Conservation (phyloP, 2,797 vertebrate genomes). For the Triplophysa yarkandensis region DNA sequence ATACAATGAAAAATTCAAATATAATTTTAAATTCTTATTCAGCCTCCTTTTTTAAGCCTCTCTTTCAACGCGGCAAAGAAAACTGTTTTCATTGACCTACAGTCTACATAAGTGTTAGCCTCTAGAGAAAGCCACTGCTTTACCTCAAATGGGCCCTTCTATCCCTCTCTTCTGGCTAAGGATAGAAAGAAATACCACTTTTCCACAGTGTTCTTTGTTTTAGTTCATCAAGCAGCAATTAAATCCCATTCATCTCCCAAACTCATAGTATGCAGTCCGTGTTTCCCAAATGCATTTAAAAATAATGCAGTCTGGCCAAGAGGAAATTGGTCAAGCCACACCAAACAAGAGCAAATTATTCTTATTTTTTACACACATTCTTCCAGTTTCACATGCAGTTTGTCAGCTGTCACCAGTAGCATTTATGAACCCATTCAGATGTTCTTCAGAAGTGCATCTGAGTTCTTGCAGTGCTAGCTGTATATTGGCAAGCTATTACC, state of each 20-base stretch:
- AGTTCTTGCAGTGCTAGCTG: conserved; percentile 8
- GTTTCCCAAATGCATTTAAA: conserved; percentile 17
- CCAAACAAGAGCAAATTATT: conserved; percentile 34
- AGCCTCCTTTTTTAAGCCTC: background rate
- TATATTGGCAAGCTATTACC: conserved; percentile 38
- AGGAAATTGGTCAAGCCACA: conserved; percentile 25
- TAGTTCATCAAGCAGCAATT: conserved; percentile 32
- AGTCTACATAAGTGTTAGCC: background rate
- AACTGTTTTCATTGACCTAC: background rate
- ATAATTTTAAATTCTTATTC: background rate
- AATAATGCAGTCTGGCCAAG: conserved; percentile 15
- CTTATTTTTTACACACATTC: conserved; percentile 27
- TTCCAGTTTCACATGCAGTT: conserved; percentile 24
- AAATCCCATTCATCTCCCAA: conserved; percentile 26
- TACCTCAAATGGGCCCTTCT: conserved; percentile 22
- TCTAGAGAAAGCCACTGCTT: conserved; percentile 16
- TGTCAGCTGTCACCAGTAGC: conserved; percentile 1
- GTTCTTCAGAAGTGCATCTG: background rate
- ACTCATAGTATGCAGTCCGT: conserved; percentile 20
- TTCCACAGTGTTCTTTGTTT: conserved; percentile 29
- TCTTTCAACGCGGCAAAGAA: background rate
- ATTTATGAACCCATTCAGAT: conserved; percentile 17
- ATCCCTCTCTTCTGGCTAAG: conserved; percentile 6
- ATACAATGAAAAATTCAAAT: background rate
- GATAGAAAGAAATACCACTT: conserved; percentile 31